Conservation (phyloP, 2,797 vertebrate species). For the Phataginus tetradactyla region DNA sequence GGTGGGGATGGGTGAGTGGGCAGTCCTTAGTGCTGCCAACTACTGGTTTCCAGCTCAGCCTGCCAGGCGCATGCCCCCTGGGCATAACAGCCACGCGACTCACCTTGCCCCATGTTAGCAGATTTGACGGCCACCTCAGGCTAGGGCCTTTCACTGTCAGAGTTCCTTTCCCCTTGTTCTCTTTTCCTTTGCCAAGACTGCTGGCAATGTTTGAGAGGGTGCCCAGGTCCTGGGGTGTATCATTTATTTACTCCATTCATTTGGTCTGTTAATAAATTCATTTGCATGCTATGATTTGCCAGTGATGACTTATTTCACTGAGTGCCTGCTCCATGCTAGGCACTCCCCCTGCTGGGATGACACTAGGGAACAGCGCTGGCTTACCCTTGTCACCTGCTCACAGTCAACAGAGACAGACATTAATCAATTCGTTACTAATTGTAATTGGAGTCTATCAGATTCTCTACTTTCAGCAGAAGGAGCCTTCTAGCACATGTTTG, state of each 20-base stretch:
- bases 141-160: not conserved
- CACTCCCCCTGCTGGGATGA: not conserved
- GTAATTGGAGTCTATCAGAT: not conserved
- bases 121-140: not conserved
- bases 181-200: not conserved
- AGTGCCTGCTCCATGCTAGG: not conserved
- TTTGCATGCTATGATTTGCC: not conserved
- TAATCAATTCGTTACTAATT: not conserved
- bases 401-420: not conserved
- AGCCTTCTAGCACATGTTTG: not conserved
- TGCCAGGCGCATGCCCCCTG: not conserved
- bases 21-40: accelerated
- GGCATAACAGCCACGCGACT: accelerated
- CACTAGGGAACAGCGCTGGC: not conserved
- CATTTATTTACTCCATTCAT: not conserved
- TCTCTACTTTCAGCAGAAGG: not conserved
- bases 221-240: not conserved
- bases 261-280: not conserved
- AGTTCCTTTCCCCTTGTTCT: not conserved
- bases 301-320: not conserved
- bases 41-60: not conserved
- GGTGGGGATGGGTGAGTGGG: not conserved
- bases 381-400: not conserved
- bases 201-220: not conserved
- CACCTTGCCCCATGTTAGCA: not conserved